Percentiles rank a stretch among this genome's conserved stretches.
phyloP scores from a whole-genome alignment of 2,888 invertebrate genomes.

The Platycnemis pennipes region DNA sequence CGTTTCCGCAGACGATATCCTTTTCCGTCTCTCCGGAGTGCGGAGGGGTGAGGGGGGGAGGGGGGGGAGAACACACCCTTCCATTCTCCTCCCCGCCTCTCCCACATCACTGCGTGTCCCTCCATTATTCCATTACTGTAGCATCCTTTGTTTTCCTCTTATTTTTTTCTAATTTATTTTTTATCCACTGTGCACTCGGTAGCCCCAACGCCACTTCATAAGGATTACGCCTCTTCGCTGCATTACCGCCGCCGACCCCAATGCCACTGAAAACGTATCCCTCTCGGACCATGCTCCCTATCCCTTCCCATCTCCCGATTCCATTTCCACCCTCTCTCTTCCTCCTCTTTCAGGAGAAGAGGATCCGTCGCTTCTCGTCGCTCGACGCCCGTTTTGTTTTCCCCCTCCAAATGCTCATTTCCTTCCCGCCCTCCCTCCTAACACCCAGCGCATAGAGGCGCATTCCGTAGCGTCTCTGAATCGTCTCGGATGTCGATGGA shows the following conservation, averaged over 20 bases:
- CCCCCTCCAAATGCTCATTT: background rate
- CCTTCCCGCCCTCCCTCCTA: constrained; percentile 17
- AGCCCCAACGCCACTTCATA: background rate
- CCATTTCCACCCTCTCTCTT: background rate
- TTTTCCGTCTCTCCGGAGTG: background rate
- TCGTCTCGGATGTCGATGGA: constrained; percentile 33
- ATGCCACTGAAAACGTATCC: background rate
- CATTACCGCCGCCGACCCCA: background rate
- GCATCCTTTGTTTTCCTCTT: background rate
- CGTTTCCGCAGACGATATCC: background rate
- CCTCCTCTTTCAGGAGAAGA: background rate
- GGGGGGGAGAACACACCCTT: background rate
- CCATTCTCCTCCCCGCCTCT: background rate
- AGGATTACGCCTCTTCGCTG: background rate
- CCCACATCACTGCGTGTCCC: background rate
- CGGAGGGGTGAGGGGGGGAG: too few species aligned
- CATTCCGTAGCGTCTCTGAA: constrained; percentile 7
- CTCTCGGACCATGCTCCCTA: background rate
- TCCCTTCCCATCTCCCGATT: background rate
- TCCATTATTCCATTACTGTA: constrained; percentile 5
- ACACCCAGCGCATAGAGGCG: background rate
- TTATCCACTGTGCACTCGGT: background rate
- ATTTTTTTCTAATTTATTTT: background rate
- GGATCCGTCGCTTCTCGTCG: background rate
- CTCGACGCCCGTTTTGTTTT: background rate